Conservation (phyloP, 2,888 invertebrate species). For the Magallana nippona region DNA sequence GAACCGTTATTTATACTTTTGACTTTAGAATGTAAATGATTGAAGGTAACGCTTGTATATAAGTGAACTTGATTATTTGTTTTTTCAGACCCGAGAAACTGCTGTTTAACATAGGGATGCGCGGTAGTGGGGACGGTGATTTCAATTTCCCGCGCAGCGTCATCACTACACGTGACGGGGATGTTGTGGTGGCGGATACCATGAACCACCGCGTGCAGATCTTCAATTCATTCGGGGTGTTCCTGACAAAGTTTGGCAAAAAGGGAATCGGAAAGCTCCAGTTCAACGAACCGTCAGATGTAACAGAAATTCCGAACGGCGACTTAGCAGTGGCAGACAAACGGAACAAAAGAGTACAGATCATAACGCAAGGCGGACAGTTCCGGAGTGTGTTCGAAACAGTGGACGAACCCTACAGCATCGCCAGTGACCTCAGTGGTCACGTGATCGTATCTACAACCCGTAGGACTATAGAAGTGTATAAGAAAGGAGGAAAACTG, state of each 20-base stretch:
- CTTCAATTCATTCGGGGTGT: slow-evolving; percentile 70
- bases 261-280: slow-evolving; percentile 67
- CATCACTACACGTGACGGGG: slow-evolving; percentile 64
- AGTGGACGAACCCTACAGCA: slow-evolving; percentile 64
- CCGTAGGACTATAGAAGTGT: slow-evolving; percentile 65
- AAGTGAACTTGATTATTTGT: too few species aligned
- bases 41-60: too few species aligned
- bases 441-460: slow-evolving; percentile 71
- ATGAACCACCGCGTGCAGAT: slow-evolving; percentile 75
- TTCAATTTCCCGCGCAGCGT: slow-evolving; percentile 75
- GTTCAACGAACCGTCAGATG: slow-evolving; percentile 74
- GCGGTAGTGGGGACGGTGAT: slow-evolving; percentile 68
- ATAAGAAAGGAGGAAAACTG: slow-evolving; percentile 64
- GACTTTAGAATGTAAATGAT: too few species aligned
- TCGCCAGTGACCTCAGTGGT: slow-evolving; percentile 67
- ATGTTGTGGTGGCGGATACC: slow-evolving; percentile 75
- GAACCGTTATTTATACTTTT: too few species aligned
- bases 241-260: slow-evolving; percentile 66
- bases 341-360: slow-evolving; percentile 73
- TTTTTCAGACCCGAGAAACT: slow-evolving; percentile 74
- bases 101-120: slow-evolving; percentile 67
- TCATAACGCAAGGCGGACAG: slow-evolving; percentile 63
- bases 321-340: slow-evolving; percentile 76
- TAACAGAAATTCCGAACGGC: slow-evolving; percentile 72
- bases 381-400: slow-evolving; percentile 68